These are phyloP conservation scores for Melinaea marsaeus DNA, from an alignment of 2,888 invertebrate genomes.

Conservation along the genomic window DNA sequence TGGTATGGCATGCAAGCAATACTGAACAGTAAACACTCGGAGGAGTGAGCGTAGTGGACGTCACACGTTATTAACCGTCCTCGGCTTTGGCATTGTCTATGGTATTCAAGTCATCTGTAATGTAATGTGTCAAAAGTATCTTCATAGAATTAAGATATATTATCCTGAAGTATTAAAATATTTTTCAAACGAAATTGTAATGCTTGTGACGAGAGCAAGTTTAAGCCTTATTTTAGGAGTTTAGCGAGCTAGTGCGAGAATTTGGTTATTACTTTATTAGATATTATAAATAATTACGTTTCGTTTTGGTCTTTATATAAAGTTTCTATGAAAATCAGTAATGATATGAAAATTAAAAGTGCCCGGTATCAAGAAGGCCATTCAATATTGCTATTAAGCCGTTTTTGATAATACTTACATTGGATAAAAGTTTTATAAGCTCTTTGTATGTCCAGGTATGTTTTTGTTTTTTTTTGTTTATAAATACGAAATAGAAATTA, in stretches of 20 bases:
- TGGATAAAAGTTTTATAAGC: not conserved
- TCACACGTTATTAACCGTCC: constrained; percentile 34
- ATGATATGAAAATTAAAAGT: no score
- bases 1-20: constrained; percentile 46
- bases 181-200: constrained; percentile 1
- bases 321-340: no score
- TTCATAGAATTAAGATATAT: not conserved
- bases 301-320: no score
- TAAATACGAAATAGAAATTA: no score
- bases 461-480: no score
- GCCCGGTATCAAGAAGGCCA: not conserved
- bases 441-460: not conserved
- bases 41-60: constrained; percentile 25
- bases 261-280: not conserved
- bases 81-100: constrained; percentile 20
- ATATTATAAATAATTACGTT: no score
- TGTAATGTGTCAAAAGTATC: constrained; percentile 4
- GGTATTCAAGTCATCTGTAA: not conserved
- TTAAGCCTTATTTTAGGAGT: not conserved
- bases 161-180: not conserved
- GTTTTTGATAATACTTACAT: no score
- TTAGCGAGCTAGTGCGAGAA: not conserved
- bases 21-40: constrained; percentile 38
- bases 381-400: constrained; percentile 1
- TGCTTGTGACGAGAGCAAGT: not conserved